A percentile compares a stretch with the other conserved stretches of the same genome.
Conservation (phyloP, 2,888 invertebrate genomes). For the Leptothorax acervorum region DNA sequence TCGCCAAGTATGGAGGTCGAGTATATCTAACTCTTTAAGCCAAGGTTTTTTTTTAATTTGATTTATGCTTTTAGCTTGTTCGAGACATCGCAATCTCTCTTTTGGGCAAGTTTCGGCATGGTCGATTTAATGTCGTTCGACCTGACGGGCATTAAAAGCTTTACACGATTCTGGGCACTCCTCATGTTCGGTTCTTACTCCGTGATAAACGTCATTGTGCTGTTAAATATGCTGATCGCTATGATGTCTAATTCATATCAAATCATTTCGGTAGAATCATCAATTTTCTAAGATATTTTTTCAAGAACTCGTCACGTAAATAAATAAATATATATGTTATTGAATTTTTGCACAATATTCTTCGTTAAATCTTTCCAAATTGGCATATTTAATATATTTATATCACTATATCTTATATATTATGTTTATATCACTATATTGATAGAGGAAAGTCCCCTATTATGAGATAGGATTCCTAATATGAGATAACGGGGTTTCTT, state of each 20-base stretch:
- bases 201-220: constrained; percentile 98
- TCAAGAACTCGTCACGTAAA: neutral
- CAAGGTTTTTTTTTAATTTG: neutral
- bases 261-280: constrained; percentile 93
- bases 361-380: neutral
- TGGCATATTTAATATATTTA: neutral
- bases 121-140: constrained; percentile 98
- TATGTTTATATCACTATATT: neutral
- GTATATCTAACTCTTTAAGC: neutral
- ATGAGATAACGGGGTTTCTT: no score
- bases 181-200: constrained; percentile 99
- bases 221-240: constrained; percentile 98
- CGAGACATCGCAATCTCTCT: constrained; percentile 98
- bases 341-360: neutral
- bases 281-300: neutral
- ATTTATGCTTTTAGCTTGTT: constrained; percentile 90
- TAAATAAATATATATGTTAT: neutral
- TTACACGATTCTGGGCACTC: constrained; percentile 98
- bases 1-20: constrained; percentile 90
- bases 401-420: neutral
- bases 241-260: constrained; percentile 99
- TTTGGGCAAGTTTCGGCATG: constrained; percentile 99
- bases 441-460: no score
- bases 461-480: no score
- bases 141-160: constrained; percentile 97